Conservation (phyloP, 2,888 invertebrate species). For the Petrolisthes manimaculis region DNA sequence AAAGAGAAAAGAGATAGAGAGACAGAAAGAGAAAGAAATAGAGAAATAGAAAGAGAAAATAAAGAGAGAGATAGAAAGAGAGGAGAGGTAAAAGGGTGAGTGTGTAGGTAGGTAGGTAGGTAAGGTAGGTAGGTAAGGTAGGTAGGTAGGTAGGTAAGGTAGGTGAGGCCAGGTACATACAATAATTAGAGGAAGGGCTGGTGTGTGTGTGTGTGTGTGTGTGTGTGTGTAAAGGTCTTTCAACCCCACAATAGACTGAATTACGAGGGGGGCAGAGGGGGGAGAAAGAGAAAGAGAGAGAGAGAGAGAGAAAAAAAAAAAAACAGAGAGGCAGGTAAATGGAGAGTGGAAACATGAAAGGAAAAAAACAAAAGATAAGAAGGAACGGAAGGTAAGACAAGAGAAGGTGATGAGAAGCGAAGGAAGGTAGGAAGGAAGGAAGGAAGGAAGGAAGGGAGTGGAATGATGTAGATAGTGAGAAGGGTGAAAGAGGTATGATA, state of each 20-base stretch:
- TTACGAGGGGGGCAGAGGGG: not conserved
- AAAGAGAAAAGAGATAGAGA: not conserved
- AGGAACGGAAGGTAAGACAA: not conserved
- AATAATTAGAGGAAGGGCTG: too few species aligned
- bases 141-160: not conserved
- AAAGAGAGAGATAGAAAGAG: not conserved
- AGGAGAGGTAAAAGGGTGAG: not conserved
- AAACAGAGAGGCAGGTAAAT: not conserved
- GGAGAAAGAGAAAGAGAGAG: not conserved
- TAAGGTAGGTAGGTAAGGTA: not conserved
- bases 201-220: not conserved
- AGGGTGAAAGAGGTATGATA: not conserved
- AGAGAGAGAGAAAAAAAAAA: not conserved
- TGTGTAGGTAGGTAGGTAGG: not conserved
- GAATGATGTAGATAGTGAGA: not conserved
- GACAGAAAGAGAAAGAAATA: not conserved
- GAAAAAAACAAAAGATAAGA: not conserved
- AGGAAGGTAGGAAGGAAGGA: too few species aligned
- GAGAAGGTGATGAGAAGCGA: not conserved
- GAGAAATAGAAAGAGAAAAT: not conserved
- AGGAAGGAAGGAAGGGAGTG: not conserved
- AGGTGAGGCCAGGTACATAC: too few species aligned
- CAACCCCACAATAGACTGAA: too few species aligned
- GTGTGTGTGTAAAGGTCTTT: not conserved
- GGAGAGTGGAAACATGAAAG: not conserved